Evolutionary conservation across 2,888 invertebrate species (phyloP).

Genomic region (Norana najaformis): DNA sequence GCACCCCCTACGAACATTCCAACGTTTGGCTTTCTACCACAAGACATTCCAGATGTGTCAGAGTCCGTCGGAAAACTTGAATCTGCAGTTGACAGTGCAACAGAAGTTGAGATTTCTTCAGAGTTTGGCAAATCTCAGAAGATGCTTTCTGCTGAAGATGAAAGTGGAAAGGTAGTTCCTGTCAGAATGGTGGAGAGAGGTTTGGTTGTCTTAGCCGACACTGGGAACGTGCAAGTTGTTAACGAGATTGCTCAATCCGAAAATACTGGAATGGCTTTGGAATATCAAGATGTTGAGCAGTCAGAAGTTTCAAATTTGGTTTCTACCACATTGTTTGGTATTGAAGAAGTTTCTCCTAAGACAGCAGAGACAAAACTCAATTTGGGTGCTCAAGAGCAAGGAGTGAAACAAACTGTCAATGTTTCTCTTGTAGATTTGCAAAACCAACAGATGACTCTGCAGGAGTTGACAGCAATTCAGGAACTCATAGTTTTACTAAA

Average conservation of each 20-base stretch:
- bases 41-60: neutral
- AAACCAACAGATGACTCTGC: neutral
- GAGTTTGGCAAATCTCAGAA: neutral
- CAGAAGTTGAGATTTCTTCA: neutral
- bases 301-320: neutral
- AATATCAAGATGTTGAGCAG: conserved; percentile 9
- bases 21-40: neutral
- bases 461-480: neutral
- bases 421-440: neutral
- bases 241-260: neutral
- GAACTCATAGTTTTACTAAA: neutral
- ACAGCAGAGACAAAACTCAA: neutral
- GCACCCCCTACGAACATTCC: neutral
- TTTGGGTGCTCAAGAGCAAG: neutral
- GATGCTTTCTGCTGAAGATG: neutral
- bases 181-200: neutral
- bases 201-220: neutral
- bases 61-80: neutral
- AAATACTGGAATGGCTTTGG: neutral
- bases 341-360: neutral
- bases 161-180: neutral
- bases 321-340: neutral
- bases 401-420: neutral
- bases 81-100: neutral
- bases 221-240: neutral